Evolutionary conservation across 2,888 invertebrate genomes (phyloP), one percentile per base, ranked within the genome.

Genomic region (Scaptodrosophila latifasciaeformis): DNA sequence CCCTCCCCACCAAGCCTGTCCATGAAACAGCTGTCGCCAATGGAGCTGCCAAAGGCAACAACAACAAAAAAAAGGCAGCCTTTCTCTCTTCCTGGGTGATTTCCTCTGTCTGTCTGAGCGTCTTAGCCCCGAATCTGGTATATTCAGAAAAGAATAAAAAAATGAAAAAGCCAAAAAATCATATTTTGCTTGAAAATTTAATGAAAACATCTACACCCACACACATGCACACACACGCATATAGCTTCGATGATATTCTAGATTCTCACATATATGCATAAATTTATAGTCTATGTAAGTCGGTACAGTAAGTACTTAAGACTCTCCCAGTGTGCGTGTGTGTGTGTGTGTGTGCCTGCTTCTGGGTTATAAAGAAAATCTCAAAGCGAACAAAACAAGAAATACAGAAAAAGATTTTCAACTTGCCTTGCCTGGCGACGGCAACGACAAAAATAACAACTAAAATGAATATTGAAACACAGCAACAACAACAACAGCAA

Each of bases 141-240:
- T n/a, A n/a, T n/a, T n/a, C n/a, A n/a, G n/a, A n/a, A n/a, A n/a
- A n/a, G n/a, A n/a, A n/a, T n/a, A n/a, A n/a, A n/a, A 59, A 54
- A 34, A 56, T 61, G 61, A 70, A n/a, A 55, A 54, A 54, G 35
- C 54, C 44, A 55, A 52, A 59, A 56, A 47, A n/a, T 52, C 46
- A 51, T 63, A 61, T 59, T 70, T 76, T 74, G 70, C 68, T 60
- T 60, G 55, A 68, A 75, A 77, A 75, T 75, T 70, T 74, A 75
- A 75, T 66, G 70, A 77, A 74, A 77, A 74, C 77, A 76, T 59
- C 61, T 67, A 67, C 40, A 31, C 24, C 48, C 30, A 51, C 37
- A 50, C 30, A 57, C 40, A 39, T 42, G 24, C 17, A 45, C 48
- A 56, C 50, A 31, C 49, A 49, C 27, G 19, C 17, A 60, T 47